These are phyloP conservation scores for Tenthredo amoena DNA, from an alignment of 2,888 invertebrate genomes.

Conservation along the genomic window DNA sequence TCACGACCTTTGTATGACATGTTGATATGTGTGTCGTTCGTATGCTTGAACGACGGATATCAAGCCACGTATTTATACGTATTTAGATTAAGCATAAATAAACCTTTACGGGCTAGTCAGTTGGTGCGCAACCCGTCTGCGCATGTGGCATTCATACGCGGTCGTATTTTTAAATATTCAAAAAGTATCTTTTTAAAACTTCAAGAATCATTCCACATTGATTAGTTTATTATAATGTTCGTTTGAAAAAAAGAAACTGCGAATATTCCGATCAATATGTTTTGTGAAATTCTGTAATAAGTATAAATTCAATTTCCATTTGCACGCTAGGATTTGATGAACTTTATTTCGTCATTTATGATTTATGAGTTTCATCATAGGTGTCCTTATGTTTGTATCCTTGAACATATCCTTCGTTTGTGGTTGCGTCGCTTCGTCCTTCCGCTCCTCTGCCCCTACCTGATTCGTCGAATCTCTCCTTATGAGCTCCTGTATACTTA, in stretches of 20 bases:
- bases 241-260: not conserved
- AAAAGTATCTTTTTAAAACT: not conserved
- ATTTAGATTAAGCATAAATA: not conserved
- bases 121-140: not conserved
- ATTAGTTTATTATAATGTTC: not conserved
- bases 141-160: conserved; percentile 2
- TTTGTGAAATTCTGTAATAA: not conserved
- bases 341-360: conserved; percentile 53
- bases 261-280: not conserved
- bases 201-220: not conserved
- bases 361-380: conserved; percentile 62
- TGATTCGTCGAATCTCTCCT: conserved; percentile 75
- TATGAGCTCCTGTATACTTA: conserved; percentile 76
- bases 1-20: not conserved
- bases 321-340: not conserved
- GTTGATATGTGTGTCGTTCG: not conserved
- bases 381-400: conserved; percentile 65
- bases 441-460: conserved; percentile 76
- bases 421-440: conserved; percentile 72
- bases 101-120: not conserved
- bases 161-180: conserved; percentile 15
- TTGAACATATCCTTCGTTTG: conserved; percentile 74
- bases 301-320: not conserved
- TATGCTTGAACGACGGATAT: not conserved
- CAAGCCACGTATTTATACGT: not conserved